Evolutionary conservation across 2,888 invertebrate species (phyloP).

Genomic region (Drosophila anceps): DNA sequence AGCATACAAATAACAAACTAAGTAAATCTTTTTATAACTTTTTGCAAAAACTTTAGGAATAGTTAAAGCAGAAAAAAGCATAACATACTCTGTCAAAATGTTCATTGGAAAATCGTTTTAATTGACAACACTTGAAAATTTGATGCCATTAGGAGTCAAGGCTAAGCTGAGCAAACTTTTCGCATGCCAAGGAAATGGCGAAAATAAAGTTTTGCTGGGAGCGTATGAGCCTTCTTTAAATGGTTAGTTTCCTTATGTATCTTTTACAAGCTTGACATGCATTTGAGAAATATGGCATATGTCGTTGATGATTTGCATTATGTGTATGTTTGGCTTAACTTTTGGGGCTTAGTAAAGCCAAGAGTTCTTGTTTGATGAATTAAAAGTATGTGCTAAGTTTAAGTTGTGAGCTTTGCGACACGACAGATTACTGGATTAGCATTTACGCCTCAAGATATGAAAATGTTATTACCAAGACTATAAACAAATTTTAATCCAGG

Average conservation of each 20-base stretch:
- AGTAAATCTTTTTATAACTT: constrained; percentile 7
- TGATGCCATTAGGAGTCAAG: constrained; percentile 15
- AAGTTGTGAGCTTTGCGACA: neutral
- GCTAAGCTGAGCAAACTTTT: constrained; percentile 28
- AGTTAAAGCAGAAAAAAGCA: neutral
- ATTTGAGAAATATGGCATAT: constrained; percentile 1
- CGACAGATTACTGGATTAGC: neutral
- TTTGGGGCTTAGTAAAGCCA: neutral
- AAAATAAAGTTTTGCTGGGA: constrained; percentile 9
- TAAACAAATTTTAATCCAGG: neutral
- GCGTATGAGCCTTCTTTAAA: constrained; percentile 2
- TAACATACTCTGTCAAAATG: neutral
- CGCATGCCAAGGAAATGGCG: constrained; percentile 1
- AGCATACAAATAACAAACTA: constrained; percentile 1
- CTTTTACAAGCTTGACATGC: neutral
- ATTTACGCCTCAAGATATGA: neutral
- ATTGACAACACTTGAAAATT: constrained; percentile 27
- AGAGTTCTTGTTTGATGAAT: neutral
- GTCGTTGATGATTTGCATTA: neutral
- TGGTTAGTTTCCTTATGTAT: neutral
- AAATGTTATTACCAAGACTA: neutral
- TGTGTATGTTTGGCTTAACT: neutral
- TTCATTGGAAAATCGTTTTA: constrained; percentile 9
- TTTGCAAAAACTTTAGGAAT: neutral
- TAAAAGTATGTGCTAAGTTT: neutral